These are phyloP conservation scores for Chamaetylas fuelleborni DNA, from an alignment of 2,113 vertebrate species.

Conservation along the genomic window DNA sequence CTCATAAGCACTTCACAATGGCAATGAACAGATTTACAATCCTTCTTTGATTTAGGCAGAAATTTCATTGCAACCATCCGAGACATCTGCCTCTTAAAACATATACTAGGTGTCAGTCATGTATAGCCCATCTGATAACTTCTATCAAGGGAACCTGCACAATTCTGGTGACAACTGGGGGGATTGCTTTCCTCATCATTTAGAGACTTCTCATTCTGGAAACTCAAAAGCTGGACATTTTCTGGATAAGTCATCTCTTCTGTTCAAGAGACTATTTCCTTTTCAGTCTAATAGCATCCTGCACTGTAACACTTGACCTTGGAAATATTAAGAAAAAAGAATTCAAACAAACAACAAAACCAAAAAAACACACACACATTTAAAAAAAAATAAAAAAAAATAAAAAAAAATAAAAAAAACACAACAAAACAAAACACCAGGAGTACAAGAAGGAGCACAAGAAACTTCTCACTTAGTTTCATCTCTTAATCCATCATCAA, in stretches of 20 bases:
- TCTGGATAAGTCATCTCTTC: neutral
- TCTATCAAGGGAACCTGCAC: neutral
- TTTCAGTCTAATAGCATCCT: neutral
- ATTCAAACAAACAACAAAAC: neutral
- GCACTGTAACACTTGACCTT: neutral
- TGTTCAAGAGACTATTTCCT: neutral
- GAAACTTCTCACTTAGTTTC: neutral
- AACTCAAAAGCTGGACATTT: neutral
- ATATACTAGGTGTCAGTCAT: rapidly evolving
- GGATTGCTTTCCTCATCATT: neutral
- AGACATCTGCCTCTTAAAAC: neutral
- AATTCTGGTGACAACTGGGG: neutral
- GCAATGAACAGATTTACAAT: neutral
- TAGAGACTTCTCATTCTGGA: neutral
- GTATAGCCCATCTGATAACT: neutral
- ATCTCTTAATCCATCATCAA: neutral
- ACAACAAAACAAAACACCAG: neutral
- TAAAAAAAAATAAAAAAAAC: neutral
- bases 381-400: neutral
- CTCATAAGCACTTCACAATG: neutral
- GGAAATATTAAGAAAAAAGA: neutral
- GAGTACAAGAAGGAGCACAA: neutral
- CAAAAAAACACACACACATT: neutral
- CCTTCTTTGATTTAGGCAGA: neutral
- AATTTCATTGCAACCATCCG: neutral